These are phyloP conservation scores for Alectura lathami DNA, from an alignment of 2,113 vertebrate genomes.

Conservation along the genomic window DNA sequence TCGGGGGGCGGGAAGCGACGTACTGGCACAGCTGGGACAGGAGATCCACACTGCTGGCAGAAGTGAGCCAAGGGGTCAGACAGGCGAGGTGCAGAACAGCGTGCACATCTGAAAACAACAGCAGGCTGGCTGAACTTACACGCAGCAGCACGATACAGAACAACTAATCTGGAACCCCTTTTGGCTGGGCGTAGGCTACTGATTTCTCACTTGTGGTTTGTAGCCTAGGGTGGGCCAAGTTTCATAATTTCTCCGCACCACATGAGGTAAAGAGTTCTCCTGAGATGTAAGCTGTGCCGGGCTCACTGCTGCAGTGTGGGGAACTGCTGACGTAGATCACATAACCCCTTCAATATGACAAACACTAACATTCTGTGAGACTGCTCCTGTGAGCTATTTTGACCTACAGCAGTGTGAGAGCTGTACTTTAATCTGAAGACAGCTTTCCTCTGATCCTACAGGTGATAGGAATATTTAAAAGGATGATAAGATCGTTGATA, in stretches of 20 bases:
- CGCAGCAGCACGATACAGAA: too few species aligned
- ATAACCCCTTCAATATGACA: neutral
- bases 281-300: neutral
- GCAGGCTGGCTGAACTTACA: neutral
- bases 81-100: slow-evolving; percentile 78
- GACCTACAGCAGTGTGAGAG: neutral
- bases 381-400: neutral
- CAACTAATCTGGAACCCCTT: neutral
- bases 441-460: neutral
- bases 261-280: neutral
- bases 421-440: neutral
- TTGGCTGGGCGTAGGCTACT: neutral
- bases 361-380: neutral
- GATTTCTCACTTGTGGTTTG: neutral
- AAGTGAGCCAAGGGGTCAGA: slow-evolving; percentile 87
- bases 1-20: slow-evolving; percentile 77
- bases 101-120: slow-evolving; percentile 80
- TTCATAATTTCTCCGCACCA: neutral
- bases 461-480: neutral
- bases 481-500: neutral
- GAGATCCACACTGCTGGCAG: slow-evolving; percentile 87
- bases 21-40: slow-evolving; percentile 76
- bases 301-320: neutral
- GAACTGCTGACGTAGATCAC: neutral
- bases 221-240: neutral